These are phyloP conservation scores for Phragmatobia fuliginosa DNA, from an alignment of 2,888 invertebrate species.

Conservation along the genomic window DNA sequence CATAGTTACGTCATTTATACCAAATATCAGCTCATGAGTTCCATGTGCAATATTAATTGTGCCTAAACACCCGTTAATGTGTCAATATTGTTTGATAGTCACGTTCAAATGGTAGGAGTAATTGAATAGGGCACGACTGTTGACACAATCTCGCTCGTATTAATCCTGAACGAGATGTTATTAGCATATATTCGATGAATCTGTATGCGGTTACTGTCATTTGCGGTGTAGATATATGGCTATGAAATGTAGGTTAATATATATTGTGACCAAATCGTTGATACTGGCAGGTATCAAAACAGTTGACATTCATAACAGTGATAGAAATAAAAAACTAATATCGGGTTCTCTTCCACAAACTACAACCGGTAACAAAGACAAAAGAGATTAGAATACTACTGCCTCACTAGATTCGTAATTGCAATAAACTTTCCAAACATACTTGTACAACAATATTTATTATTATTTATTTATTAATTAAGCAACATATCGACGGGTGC, in stretches of 20 bases:
- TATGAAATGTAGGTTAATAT: background rate
- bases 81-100: conserved; percentile 36
- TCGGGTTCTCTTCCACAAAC: background rate
- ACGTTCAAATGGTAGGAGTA: conserved; percentile 25
- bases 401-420: background rate
- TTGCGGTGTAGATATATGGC: conserved; percentile 11
- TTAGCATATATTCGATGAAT: conserved; percentile 31
- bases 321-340: background rate
- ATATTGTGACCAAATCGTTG: background rate
- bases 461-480: too few relatives aligned
- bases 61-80: conserved; percentile 28
- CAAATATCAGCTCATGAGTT: conserved; percentile 1
- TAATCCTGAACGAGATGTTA: conserved; percentile 31
- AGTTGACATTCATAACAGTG: background rate
- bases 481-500: too few relatives aligned
- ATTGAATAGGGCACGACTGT: conserved; percentile 34
- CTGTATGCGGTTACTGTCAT: conserved; percentile 22
- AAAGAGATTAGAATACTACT: background rate
- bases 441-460: background rate
- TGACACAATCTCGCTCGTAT: conserved; percentile 35
- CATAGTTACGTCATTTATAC: background rate
- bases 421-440: background rate
- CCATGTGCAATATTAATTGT: conserved; percentile 21
- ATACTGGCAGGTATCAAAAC: too few relatives aligned
- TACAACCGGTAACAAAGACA: background rate